Conservation (phyloP, 2,888 invertebrate species). For the Atherix ibis region DNA sequence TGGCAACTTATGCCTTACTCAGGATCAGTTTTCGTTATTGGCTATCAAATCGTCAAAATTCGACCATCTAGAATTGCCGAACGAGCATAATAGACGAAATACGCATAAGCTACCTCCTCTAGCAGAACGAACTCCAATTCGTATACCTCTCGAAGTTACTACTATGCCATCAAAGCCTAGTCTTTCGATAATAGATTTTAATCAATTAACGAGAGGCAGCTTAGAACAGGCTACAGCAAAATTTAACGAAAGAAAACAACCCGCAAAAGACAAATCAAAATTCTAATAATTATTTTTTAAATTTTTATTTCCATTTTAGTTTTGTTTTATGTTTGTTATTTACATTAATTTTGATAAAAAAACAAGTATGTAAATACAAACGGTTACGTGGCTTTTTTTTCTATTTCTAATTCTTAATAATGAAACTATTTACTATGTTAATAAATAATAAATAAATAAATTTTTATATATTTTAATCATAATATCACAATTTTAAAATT, state of each 20-base stretch:
- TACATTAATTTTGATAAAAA: too few species aligned
- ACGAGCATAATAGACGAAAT: conserved; percentile 13
- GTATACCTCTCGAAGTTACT: conserved; percentile 16
- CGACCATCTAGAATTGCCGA: conserved; percentile 18
- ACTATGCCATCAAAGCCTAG: conserved; percentile 42
- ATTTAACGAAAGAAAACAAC: conserved; percentile 5
- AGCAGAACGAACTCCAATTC: conserved; percentile 11
- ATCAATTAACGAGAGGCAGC: conserved; percentile 47
- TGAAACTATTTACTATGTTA: too few species aligned
- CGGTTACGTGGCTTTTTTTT: too few species aligned
- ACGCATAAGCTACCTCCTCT: conserved; percentile 12
- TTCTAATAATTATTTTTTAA: too few species aligned
- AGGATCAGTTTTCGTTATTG: conserved; percentile 27
- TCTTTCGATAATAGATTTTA: conserved; percentile 56
- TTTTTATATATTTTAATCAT: too few species aligned
- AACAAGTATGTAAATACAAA: too few species aligned
- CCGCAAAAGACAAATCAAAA: too few species aligned
- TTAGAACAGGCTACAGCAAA: conserved; percentile 33
- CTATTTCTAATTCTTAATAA: too few species aligned
- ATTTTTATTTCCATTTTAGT: too few species aligned
- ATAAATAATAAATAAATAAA: too few species aligned
- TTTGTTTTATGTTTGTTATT: too few species aligned
- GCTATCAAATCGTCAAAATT: conserved; percentile 22
- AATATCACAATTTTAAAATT: too few species aligned
- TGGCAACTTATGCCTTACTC: conserved; percentile 14